Base-by-base conservation (phyloP, 2,888 invertebrate genomes). In the Aelia acuminata region DNA sequence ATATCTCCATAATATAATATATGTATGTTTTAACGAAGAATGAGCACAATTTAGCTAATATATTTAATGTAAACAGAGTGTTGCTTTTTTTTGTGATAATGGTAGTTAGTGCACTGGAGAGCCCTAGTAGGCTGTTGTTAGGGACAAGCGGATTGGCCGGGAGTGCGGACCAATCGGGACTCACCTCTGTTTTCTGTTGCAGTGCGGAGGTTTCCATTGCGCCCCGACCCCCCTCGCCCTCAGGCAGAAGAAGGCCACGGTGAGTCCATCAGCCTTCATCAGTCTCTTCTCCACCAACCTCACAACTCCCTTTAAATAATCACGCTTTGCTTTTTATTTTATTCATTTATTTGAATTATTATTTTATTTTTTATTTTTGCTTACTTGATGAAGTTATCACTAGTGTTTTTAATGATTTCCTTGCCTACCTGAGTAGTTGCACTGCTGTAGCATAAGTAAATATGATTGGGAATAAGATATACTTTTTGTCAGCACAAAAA, bases 121-220 rank as follows among this genome's bases (percentile, higher is more conserved):
- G 63, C 26, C n/a, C n/a, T 70, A 70, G 35, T 70, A 31, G 63
- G 35, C 31, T 70, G 18, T 35, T 70, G 63, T 70, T 35, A 70
- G 5, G 63, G 63, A 13, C 31, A 70, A 35, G 18, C 8, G 31
- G 63, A 70, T 84, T 84, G 84, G 84, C 35, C 18, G 31, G 31
- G 31, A 47, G 84, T 15, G 7, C 31, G 48, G 84, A 49, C 49
- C 50, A 50, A 84, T 48, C 7, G 47, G 48, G 84, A 84, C 88
- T 89, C 85, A 89, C 88, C 88, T 88, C 85, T 89, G 89, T 90
- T 90, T 90, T 90, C 87, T 90, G 90, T 90, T 90, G 86, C 90
- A 90, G 90, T 90, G 90, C 88, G 90, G 90, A 84, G 90, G 90
- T 87, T 90, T 90, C 88, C 90, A 90, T 88, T 90, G 90, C 89